Evolutionary conservation across 2,113 vertebrate species (phyloP).

Genomic region (Cricetomys ansorgei): DNA sequence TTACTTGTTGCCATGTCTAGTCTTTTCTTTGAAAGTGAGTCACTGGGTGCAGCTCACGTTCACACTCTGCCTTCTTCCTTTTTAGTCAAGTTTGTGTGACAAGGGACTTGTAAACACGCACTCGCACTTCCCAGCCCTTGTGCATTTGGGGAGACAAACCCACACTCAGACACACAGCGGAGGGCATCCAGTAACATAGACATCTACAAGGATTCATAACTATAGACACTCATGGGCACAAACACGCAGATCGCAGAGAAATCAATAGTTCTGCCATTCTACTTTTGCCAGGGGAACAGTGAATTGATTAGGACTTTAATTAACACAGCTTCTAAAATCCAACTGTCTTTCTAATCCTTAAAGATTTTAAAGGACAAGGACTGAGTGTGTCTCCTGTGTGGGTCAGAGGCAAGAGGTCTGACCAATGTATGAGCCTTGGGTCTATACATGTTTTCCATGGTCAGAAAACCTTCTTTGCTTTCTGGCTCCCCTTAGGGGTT

Average conservation of each 20-base stretch:
- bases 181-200: not conserved
- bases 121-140: not conserved
- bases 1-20: not conserved
- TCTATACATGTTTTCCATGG: not conserved
- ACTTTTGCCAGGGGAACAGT: not conserved
- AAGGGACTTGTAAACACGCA: not conserved
- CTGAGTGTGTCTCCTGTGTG: not conserved
- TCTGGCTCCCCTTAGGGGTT: not conserved
- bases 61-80: not conserved
- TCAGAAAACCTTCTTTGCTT: not conserved
- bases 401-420: not conserved
- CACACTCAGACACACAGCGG: not conserved
- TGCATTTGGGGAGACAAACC: not conserved
- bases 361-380: constrained; percentile 9
- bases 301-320: constrained; percentile 59
- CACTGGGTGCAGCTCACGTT: not conserved
- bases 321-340: not conserved
- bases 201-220: not conserved
- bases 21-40: constrained; percentile 34
- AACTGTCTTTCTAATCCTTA: constrained; percentile 32
- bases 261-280: constrained; percentile 44
- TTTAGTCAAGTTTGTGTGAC: constrained; percentile 43
- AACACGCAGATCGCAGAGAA: not conserved
- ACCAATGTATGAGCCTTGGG: not conserved
- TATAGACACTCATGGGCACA: not conserved